Evolutionary conservation across 2,888 invertebrate species (phyloP).

Genomic region (Sphinx pinastri): DNA sequence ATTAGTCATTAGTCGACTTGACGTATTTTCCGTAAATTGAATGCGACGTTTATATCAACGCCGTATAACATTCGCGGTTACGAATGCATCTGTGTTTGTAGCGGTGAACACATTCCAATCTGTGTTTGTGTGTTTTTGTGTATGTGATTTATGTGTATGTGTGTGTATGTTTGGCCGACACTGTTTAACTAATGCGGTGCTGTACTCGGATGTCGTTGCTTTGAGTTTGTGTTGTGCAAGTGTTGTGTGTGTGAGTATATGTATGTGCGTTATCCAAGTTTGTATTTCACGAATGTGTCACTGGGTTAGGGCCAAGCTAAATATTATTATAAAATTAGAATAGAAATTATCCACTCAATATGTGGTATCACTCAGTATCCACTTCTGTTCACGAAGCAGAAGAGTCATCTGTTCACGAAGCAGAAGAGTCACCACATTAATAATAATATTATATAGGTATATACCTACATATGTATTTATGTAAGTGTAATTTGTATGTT

Average conservation of each 20-base stretch:
- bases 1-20: not conserved
- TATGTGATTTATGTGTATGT: constrained; percentile 29
- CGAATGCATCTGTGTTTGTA: constrained; percentile 37
- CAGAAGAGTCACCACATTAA: too few species aligned
- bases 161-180: constrained; percentile 37
- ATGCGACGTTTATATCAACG: constrained; percentile 29
- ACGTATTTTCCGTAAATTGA: not conserved
- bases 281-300: constrained; percentile 42
- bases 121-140: constrained; percentile 22
- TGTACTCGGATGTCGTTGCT: constrained; percentile 40
- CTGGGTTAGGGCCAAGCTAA: constrained; percentile 42
- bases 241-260: constrained; percentile 39
- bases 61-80: constrained; percentile 33
- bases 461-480: too few species aligned
- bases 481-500: too few species aligned
- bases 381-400: too few species aligned
- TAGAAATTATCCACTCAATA: too few species aligned
- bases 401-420: too few species aligned
- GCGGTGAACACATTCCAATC: constrained; percentile 37
- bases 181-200: constrained; percentile 49
- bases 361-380: too few species aligned
- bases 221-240: constrained; percentile 49
- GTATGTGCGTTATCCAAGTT: constrained; percentile 45
- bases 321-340: too few species aligned
- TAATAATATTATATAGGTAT: too few species aligned